Evolutionary conservation across 2,113 vertebrate species (phyloP).

Genomic region (Nicator chloris): DNA sequence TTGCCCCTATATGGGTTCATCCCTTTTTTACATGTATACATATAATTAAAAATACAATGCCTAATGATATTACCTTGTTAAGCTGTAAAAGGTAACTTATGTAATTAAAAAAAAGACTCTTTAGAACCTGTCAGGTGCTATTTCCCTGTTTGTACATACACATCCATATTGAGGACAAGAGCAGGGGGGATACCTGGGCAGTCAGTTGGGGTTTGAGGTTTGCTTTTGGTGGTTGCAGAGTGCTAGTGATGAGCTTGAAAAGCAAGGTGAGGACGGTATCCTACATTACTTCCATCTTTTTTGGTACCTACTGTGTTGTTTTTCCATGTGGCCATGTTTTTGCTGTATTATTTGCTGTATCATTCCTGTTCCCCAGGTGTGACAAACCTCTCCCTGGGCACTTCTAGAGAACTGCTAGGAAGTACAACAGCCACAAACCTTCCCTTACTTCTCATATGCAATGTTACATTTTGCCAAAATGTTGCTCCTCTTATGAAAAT

Average conservation of each 20-base stretch:
- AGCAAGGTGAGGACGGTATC: neutral
- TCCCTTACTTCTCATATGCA: neutral
- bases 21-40: neutral
- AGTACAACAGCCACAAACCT: neutral
- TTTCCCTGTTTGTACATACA: neutral
- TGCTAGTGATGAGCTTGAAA: neutral
- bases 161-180: neutral
- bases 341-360: constrained; percentile 38
- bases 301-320: neutral
- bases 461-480: neutral
- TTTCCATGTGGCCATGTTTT: neutral
- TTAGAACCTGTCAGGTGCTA: neutral
- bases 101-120: neutral
- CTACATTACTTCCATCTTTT: neutral
- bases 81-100: neutral
- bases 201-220: neutral
- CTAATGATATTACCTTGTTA: neutral
- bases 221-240: neutral
- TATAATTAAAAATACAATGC: neutral
- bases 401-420: neutral
- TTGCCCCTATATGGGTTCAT: neutral
- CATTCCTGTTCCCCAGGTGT: neutral
- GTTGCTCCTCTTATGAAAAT: neutral
- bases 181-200: neutral
- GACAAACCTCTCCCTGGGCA: neutral